These are phyloP conservation scores for Bradypodion ventrale DNA, from an alignment of 2,797 vertebrate species.

Conservation along the genomic window DNA sequence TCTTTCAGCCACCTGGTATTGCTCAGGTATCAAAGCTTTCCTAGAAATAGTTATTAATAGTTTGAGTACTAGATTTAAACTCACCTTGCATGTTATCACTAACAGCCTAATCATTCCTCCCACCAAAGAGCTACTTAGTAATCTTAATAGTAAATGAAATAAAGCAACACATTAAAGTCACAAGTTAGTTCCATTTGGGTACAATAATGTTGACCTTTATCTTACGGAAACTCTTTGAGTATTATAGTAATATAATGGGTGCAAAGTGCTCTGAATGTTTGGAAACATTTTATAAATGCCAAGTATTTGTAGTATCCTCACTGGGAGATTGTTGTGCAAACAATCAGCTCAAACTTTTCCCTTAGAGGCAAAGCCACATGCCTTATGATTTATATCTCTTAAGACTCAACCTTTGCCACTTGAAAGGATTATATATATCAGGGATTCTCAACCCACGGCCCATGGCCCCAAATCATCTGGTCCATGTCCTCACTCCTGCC, in stretches of 20 bases:
- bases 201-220: not conserved
- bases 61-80: constrained; percentile 6
- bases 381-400: not conserved
- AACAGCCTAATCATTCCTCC: not conserved
- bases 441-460: too few relatives aligned
- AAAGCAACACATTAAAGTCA: not conserved
- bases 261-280: too few relatives aligned
- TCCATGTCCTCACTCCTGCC: too few relatives aligned
- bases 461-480: too few relatives aligned
- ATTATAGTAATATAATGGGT: not conserved
- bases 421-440: not conserved
- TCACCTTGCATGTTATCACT: not conserved
- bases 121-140: not conserved
- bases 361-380: not conserved
- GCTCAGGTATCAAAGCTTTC: not conserved
- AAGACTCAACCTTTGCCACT: not conserved
- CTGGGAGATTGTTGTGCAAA: too few relatives aligned
- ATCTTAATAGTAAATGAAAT: not conserved
- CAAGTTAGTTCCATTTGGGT: not conserved
- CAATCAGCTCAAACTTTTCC: too few relatives aligned
- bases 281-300: not conserved
- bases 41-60: not conserved
- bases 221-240: not conserved
- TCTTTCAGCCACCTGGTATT: not conserved
- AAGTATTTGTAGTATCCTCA: too few relatives aligned